Percentiles rank a stretch among this genome's conserved stretches.
These are phyloP conservation scores for Apistogramma diplotaenia DNA, from an alignment of 2,113 vertebrate species.

Conservation along the genomic window DNA sequence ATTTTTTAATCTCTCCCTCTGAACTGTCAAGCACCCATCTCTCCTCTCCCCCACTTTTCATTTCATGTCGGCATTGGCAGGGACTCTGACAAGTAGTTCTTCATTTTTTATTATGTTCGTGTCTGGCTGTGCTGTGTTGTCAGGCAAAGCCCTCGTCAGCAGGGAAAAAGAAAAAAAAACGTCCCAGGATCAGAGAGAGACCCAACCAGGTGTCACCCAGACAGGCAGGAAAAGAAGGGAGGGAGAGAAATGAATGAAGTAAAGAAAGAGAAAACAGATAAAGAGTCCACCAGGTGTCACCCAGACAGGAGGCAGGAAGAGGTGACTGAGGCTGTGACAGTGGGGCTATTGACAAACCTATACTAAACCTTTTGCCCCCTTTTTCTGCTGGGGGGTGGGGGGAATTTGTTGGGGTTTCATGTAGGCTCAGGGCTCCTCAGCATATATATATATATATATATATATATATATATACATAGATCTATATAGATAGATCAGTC, in stretches of 20 bases:
- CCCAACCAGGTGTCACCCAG: constrained; percentile 97
- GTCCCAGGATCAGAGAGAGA: constrained; percentile 82
- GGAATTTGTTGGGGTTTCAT: neutral
- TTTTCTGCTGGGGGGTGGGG: neutral
- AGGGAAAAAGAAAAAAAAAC: constrained; percentile 77
- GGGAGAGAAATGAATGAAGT: constrained; percentile 30
- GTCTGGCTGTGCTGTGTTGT: constrained; percentile 88
- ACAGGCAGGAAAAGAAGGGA: constrained; percentile 73
- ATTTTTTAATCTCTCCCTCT: constrained; percentile 76
- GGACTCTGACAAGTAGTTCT: constrained; percentile 93
- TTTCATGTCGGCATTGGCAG: constrained; percentile 89
- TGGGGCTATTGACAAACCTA: neutral
- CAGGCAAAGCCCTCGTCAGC: constrained; percentile 92
- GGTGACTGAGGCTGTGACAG: constrained; percentile 29
- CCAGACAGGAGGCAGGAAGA: constrained; percentile 39
- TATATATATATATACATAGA: no score
- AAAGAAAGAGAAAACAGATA: constrained; percentile 26
- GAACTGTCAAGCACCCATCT: constrained; percentile 73
- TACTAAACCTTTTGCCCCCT: neutral
- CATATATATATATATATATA: no score
- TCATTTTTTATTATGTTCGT: constrained; percentile 98
- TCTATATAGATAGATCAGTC: no score
- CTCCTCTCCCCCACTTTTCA: constrained; percentile 78
- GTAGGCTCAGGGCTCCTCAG: neutral
- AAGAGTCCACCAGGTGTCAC: constrained; percentile 46